phyloP scores from a whole-genome alignment of 2,113 vertebrate genomes.

The Prionailurus bengalensis region DNA sequence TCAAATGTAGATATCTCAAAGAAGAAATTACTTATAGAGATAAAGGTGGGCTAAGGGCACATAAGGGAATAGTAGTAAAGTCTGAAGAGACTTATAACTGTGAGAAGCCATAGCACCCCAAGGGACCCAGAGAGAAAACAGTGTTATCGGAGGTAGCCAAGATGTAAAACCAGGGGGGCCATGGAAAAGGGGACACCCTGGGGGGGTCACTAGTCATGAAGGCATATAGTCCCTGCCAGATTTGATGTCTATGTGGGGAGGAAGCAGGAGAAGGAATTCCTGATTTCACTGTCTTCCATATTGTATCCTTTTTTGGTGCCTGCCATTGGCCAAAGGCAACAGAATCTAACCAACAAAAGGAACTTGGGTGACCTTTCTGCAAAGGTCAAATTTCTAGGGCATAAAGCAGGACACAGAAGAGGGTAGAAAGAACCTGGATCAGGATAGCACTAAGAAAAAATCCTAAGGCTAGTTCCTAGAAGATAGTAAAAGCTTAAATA shows the following conservation, averaged over 20 bases:
- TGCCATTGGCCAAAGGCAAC: background rate
- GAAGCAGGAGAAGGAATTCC: background rate
- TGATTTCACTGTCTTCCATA: background rate
- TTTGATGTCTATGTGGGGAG: background rate
- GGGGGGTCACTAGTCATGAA: fast-evolving
- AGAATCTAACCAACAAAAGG: background rate
- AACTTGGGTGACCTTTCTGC: background rate
- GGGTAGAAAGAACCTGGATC: fast-evolving
- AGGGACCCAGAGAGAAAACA: background rate
- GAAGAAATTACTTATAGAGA: background rate
- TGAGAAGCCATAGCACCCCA: background rate
- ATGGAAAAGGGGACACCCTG: background rate
- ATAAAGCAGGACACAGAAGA: background rate
- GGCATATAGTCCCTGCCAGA: fast-evolving
- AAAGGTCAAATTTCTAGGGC: background rate
- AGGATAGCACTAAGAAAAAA: background rate
- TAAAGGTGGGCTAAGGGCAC: background rate
- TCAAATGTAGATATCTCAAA: background rate
- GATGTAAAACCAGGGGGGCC: background rate
- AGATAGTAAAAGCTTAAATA: background rate
- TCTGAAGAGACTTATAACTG: background rate
- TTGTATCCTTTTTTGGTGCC: background rate
- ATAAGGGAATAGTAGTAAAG: background rate
- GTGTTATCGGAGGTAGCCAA: background rate
- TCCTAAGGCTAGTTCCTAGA: background rate